Evolutionary conservation across 2,888 invertebrate genomes (phyloP).

Genomic region (Eledona agricola): DNA sequence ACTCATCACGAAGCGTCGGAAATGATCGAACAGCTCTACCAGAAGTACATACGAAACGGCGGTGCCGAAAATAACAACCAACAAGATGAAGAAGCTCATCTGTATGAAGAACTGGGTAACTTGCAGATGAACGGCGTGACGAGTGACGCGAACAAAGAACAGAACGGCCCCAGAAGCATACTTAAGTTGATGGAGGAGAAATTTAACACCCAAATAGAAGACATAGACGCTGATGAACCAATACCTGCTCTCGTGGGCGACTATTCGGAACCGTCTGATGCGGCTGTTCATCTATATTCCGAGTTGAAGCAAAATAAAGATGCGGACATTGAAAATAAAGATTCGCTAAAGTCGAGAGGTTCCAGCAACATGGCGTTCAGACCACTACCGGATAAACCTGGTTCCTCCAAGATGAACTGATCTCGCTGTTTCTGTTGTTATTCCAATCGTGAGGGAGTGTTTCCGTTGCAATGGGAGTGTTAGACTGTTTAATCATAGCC

Average conservation of each 20-base stretch:
- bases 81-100: slow-evolving; percentile 60
- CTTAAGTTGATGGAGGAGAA: slow-evolving; percentile 70
- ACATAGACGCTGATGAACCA: slow-evolving; percentile 44
- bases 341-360: slow-evolving; percentile 51
- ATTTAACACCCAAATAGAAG: slow-evolving; percentile 56
- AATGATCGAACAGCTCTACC: slow-evolving; percentile 80
- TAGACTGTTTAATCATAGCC: slow-evolving; percentile 1
- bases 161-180: slow-evolving; percentile 66
- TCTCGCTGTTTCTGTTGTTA: slow-evolving; percentile 19
- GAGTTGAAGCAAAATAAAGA: slow-evolving; percentile 64
- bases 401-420: slow-evolving; percentile 42
- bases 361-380: slow-evolving; percentile 72
- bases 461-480: slow-evolving; percentile 16
- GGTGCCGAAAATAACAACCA: slow-evolving; percentile 67
- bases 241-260: slow-evolving; percentile 63
- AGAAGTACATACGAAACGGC: slow-evolving; percentile 76
- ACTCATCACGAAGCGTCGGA: slow-evolving; percentile 78
- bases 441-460: slow-evolving; percentile 18
- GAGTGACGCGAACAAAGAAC: slow-evolving; percentile 28
- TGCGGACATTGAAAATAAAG: slow-evolving; percentile 42
- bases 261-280: slow-evolving; percentile 68
- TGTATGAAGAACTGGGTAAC: slow-evolving; percentile 67
- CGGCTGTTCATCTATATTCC: slow-evolving; percentile 66
- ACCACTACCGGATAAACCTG: slow-evolving; percentile 74
- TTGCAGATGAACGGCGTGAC: slow-evolving; percentile 64